Conservation (phyloP, 2,888 invertebrate species). For the Cactoblastis cactorum region DNA sequence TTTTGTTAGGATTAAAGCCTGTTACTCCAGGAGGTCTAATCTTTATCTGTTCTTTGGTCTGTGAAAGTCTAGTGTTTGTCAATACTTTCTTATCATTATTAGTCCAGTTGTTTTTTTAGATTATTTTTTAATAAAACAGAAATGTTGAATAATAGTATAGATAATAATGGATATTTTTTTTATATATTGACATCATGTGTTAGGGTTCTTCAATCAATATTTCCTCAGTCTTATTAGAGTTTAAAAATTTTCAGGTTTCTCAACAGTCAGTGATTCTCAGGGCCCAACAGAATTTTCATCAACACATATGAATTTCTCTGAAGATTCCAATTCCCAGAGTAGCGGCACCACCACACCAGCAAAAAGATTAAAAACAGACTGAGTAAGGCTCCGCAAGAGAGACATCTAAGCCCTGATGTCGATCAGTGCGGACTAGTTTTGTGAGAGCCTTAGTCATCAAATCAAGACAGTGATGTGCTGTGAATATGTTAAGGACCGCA, state of each 20-base stretch:
- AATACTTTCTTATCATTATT: too few species aligned
- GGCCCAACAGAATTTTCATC: constrained; percentile 92
- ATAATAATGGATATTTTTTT: too few species aligned
- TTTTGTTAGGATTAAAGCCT: too few species aligned
- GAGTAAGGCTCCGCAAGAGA: constrained; percentile 37
- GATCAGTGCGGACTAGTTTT: constrained; percentile 4
- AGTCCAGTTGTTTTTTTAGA: too few species aligned
- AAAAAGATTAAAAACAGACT: constrained; percentile 89
- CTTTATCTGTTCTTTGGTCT: too few species aligned
- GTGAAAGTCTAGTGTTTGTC: too few species aligned
- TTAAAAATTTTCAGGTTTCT: constrained; percentile 83
- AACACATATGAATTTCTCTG: constrained; percentile 91
- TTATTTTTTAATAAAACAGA: too few species aligned
- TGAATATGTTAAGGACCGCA: constrained; percentile 27
- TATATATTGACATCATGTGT: too few species aligned
- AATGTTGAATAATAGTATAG: too few species aligned
- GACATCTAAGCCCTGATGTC: constrained; percentile 12
- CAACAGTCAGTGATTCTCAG: constrained; percentile 94
- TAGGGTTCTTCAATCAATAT: not conserved
- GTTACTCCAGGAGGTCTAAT: too few species aligned
- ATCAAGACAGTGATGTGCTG: constrained; percentile 23
- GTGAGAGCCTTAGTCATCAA: not conserved
- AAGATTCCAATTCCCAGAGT: constrained; percentile 94
- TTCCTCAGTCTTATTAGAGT: not conserved
- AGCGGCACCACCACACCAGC: constrained; percentile 85